phyloP scores from a whole-genome alignment of 2,888 invertebrate species.

The Pterobdella sp. region DNA sequence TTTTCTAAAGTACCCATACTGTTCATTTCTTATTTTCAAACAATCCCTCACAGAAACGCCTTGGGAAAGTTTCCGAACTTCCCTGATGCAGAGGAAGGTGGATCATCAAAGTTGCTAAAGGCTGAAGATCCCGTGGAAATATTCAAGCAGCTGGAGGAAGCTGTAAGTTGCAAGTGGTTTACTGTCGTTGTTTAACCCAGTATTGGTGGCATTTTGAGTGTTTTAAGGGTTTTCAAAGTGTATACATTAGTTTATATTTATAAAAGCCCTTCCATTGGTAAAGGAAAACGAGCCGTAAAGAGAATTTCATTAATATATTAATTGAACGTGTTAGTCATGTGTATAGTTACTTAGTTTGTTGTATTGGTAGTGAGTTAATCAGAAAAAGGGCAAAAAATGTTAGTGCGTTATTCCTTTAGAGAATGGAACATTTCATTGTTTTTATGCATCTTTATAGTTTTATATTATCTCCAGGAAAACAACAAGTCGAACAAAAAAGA shows the following conservation, averaged over 20 bases:
- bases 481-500: constrained; percentile 40
- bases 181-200: not conserved
- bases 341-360: no score
- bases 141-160: constrained; percentile 48
- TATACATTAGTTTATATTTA: not conserved
- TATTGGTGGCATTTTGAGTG: not conserved
- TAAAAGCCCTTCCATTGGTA: no score
- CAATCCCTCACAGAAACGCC: constrained; percentile 45
- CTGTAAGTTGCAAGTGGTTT: constrained; percentile 39
- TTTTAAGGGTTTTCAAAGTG: not conserved
- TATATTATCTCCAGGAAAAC: not conserved
- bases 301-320: no score
- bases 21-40: no score
- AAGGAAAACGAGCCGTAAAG: no score
- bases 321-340: no score
- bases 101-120: constrained; percentile 70
- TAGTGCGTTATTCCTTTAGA: no score
- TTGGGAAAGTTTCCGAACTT: constrained; percentile 69
- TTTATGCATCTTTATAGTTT: no score
- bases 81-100: constrained; percentile 82
- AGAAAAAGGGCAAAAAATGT: no score
- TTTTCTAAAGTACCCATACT: not conserved
- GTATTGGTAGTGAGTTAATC: no score
- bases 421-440: no score
- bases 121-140: constrained; percentile 50